A percentile compares a stretch with the other conserved stretches of the same genome.
Evolutionary conservation across 1,140 invertebrate species (phyloP).

Genomic region (Theocolax elegans): DNA sequence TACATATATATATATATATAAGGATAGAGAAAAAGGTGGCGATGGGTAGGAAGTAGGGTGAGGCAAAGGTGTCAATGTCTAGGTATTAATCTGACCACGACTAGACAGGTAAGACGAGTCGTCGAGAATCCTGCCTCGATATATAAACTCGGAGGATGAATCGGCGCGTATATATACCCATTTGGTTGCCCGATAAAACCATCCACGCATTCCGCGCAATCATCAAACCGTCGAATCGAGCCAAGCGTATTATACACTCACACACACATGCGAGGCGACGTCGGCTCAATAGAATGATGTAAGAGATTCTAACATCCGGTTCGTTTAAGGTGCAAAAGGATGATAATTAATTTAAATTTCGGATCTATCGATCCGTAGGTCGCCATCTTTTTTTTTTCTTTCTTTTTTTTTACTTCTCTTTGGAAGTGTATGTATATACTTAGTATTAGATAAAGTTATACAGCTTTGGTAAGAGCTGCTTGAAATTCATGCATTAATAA

Average conservation of each 20-base stretch:
- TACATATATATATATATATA: no score
- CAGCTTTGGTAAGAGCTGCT: no score
- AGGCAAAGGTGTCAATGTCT: slow-evolving; percentile 23
- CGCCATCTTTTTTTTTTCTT: background rate
- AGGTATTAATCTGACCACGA: slow-evolving; percentile 18
- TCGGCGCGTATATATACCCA: background rate
- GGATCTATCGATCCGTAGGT: background rate
- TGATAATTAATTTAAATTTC: background rate
- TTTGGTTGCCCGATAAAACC: background rate
- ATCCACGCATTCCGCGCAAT: slow-evolving; percentile 16
- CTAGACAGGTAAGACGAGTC: slow-evolving; percentile 17
- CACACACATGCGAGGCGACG: slow-evolving; percentile 7
- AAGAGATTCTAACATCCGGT: no score
- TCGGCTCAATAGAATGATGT: background rate
- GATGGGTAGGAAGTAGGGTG: no score
- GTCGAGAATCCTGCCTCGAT: background rate
- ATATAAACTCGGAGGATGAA: slow-evolving; percentile 1
- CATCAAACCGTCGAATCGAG: background rate
- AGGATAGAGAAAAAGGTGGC: no score
- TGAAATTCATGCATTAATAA: no score
- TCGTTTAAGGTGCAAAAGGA: background rate
- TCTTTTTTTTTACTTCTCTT: background rate
- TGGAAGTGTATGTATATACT: no score
- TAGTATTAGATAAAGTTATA: no score
- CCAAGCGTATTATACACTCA: background rate